phyloP scores from a whole-genome alignment of 2,113 vertebrate genomes.

The Dasypus novemcinctus region DNA sequence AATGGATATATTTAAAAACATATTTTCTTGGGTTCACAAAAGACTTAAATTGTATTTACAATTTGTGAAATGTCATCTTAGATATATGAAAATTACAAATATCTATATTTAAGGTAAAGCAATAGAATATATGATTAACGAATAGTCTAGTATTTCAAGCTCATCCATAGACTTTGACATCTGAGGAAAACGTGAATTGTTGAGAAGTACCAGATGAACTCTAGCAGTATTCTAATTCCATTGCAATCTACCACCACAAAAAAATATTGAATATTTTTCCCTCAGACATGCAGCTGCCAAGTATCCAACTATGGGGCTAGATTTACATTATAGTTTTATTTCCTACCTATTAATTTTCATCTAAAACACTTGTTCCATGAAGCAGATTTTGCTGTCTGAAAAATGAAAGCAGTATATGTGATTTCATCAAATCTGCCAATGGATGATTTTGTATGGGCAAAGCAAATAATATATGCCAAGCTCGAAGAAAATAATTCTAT shows the following conservation, averaged over 20 bases:
- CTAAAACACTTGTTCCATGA: constrained; percentile 66
- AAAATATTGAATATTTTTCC: constrained; percentile 63
- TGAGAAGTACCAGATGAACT: constrained; percentile 40
- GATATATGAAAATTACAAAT: background rate
- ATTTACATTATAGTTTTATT: constrained; percentile 70
- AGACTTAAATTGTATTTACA: background rate
- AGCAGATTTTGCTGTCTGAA: constrained; percentile 51
- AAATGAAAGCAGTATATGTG: constrained; percentile 39
- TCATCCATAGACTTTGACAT: background rate
- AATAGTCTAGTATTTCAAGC: background rate
- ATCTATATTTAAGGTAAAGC: background rate
- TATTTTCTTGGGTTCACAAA: too few species aligned
- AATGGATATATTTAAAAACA: too few species aligned
- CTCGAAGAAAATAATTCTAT: background rate
- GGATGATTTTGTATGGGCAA: background rate
- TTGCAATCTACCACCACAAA: constrained; percentile 58
- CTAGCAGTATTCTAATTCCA: constrained; percentile 57
- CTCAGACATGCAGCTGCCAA: constrained; percentile 65
- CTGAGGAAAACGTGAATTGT: background rate
- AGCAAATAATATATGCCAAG: constrained; percentile 44
- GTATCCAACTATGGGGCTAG: constrained; percentile 37
- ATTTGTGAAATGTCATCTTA: constrained; percentile 38
- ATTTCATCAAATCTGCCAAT: constrained; percentile 56
- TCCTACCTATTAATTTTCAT: constrained; percentile 76
- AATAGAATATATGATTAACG: background rate